Evolutionary conservation across 2,797 vertebrate genomes (phyloP), one percentile per base, ranked within the genome.

Genomic region (Spinus pinus): DNA sequence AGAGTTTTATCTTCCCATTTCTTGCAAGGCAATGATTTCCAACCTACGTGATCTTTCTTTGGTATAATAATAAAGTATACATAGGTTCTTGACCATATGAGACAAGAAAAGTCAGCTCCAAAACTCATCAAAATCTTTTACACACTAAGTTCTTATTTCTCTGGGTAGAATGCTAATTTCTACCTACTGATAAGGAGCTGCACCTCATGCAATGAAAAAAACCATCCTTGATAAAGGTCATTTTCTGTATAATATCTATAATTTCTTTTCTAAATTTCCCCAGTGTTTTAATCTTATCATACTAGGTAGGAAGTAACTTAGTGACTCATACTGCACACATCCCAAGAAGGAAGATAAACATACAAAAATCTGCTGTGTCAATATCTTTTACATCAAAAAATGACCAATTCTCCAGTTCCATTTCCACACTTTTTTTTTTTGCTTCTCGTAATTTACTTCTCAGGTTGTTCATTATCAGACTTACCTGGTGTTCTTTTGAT

Each of bases 371-470:
- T 74, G 15, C 14, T 79, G 18, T 42, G 10, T 61, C 66, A 62
- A 22, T 23, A 81, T 0, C 8, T n/a, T 27, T 72, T 51, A 70
- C 19, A 10, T 14, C 7, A 57, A 57, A 73, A 80, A 79, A 25
- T 2, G 0, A 41, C 23, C 14, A 18, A 0, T 44, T 79, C 51
- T 70, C 24, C 19, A 60, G 23, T 54, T 65, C 25, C 5, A 10
- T 69, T 92, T 62, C 39, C 35, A 21, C 9, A 69, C 1, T 5
- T 67, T 41, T 90, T 67, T 41, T 90, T 64, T 18, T 49, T 74
- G 8, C 17, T 81, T 90, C 49, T 27, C 2, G 1, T 35, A 4
- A 8, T 46, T 91, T 78, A 33, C 16, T 88, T 75, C 20, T 57
- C 22, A 61, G 8, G 22, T 67, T 57, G 49, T 33, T 60, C 10